Percentiles rank a stretch among this genome's conserved stretches.
phyloP scores from a whole-genome alignment of 2,113 vertebrate species.

The Rostratula benghalensis region DNA sequence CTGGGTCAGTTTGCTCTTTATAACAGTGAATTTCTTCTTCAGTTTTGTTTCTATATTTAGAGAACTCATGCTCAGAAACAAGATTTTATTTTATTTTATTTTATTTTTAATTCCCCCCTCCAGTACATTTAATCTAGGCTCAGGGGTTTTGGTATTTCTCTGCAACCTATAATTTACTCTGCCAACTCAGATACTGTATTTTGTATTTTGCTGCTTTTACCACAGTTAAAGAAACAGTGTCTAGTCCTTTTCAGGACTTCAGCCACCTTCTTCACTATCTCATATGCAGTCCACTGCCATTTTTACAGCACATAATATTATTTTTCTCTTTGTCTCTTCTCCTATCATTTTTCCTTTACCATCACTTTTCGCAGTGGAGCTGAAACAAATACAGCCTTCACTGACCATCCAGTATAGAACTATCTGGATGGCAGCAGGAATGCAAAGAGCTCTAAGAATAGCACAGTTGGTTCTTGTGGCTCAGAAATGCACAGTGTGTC shows the following conservation, averaged over 20 bases:
- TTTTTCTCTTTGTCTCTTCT: neutral
- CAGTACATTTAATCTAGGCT: conserved; percentile 1
- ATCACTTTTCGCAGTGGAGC: neutral
- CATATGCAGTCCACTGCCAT: neutral
- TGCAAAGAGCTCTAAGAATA: conserved; percentile 47
- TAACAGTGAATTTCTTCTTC: neutral
- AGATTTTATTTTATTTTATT: too few species aligned
- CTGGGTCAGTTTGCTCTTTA: neutral
- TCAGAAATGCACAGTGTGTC: neutral
- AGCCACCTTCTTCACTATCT: neutral
- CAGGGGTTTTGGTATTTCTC: neutral
- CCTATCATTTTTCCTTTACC: neutral
- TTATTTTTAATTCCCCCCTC: neutral
- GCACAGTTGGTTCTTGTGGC: conserved; percentile 1
- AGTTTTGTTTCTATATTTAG: conserved; percentile 35
- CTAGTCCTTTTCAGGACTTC: neutral
- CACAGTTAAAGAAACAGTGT: neutral
- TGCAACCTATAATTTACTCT: conserved; percentile 26
- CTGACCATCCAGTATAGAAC: neutral
- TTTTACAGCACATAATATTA: neutral
- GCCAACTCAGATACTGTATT: conserved; percentile 9
- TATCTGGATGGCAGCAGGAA: conserved; percentile 46
- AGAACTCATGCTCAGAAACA: neutral
- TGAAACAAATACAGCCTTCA: conserved; percentile 1
- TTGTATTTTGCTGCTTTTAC: conserved; percentile 18